Base-by-base conservation (phyloP, 2,113 vertebrate species). In the Mustelus asterias region DNA sequence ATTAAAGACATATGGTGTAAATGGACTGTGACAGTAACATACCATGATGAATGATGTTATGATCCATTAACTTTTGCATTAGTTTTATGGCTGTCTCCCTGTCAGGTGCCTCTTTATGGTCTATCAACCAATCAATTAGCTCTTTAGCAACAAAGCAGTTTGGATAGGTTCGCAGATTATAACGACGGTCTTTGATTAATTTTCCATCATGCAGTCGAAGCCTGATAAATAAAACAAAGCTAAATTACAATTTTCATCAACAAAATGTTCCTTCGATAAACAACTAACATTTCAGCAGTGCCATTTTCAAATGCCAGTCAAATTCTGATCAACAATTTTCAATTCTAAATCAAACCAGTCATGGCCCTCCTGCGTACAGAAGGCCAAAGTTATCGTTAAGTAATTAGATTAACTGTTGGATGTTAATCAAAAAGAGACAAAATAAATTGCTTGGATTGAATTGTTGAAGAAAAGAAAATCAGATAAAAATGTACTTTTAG, bases 71-170 rank as follows among this genome's bases (percentile, higher is more conserved):
- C 95, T 98, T 98, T 97, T 99, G 98, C 98, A 98, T 97, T 14
- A 99, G 97, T 95, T 97, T 97, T 63, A 98, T 97, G 2, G 97
- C 98, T 0, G 97, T 98, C 37, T 97, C 97, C 72, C 98, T 96
- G 95, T 99, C 98, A 0, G 97, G 97, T 0, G 98, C 98, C 95
- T 99, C 98, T 96, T 98, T 98, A 96, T 98, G 98, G 96, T 97
- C 97, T 0, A 98, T 96, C 0, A 99, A 97, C 98, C 98, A 99
- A 96, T 98, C 98, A 0, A 97, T 97, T 0, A 98, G 97, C 96
- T 99, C 98, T 96, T 98, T 98, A 0, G 98, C 98, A 96, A 98
- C 98, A 4, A 99, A 98, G 96, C 98, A 98, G 97, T 98, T 98
- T 0, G 98, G 98, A 95, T 98, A 99, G 0, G 98, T 99, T 8